Evolutionary conservation across 1,140 invertebrate species (phyloP).

Genomic region (Littorina saxatilis): DNA sequence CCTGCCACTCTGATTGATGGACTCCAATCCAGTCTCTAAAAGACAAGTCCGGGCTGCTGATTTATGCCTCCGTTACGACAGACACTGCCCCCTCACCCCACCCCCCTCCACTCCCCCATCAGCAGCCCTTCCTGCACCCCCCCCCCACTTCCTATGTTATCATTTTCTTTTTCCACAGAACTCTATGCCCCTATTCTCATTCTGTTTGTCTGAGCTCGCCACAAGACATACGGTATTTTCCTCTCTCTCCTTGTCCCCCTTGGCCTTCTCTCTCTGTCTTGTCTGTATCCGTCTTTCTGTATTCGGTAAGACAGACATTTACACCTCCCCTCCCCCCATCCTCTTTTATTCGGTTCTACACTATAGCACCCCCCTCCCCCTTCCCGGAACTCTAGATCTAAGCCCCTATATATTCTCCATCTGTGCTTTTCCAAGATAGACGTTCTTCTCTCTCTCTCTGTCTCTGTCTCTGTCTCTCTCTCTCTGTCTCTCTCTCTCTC

Average conservation of each 20-base stretch:
- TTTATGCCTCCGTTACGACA: slow-evolving; percentile 6
- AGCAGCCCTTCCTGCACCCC: no score
- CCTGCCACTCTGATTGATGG: slow-evolving; percentile 9
- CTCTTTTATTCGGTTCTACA: no score
- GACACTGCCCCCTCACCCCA: neutral
- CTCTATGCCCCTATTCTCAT: neutral
- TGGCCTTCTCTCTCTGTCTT: neutral
- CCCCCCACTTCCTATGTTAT: neutral
- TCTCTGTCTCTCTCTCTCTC: slow-evolving; percentile 15
- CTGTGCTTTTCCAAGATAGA: no score
- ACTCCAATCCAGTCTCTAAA: neutral
- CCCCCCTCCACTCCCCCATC: no score
- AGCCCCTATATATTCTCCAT: no score
- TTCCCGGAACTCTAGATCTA: no score
- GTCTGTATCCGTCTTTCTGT: no score
- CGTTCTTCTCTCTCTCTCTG: no score
- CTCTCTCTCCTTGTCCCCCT: slow-evolving; percentile 8
- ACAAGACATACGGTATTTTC: neutral
- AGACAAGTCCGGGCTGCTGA: slow-evolving; percentile 4
- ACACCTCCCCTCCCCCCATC: no score
- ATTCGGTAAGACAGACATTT: no score
- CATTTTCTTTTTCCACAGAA: no score
- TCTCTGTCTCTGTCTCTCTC: slow-evolving; percentile 9
- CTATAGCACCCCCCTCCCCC: no score
- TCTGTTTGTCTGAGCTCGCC: neutral